Base-by-base conservation (phyloP, 2,888 invertebrate genomes). In the Nomada flava region DNA sequence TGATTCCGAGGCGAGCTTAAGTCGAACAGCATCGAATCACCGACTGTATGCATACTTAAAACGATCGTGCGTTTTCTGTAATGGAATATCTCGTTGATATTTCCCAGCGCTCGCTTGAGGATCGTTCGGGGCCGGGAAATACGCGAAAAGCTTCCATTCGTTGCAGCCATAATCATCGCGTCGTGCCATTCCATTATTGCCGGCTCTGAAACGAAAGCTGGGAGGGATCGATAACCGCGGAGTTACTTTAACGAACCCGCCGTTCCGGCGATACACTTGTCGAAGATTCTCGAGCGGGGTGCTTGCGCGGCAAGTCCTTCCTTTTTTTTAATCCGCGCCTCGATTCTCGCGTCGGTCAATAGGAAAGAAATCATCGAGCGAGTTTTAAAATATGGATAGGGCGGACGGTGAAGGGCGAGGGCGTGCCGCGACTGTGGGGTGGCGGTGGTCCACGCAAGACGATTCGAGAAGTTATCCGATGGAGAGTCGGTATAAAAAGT, bases 391-490 rank as follows among this genome's bases (percentile, higher is more conserved):
- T 57, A 71, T 63, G 71, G 52, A 76, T n/a, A 2, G 10, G 2
- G 5, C 4, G 29, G n/a, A 26, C 10, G 42, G n/a, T 20, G 55
- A 9, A n/a, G 53, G 20, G 42, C 36, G 42, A 13, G 15, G 29
- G 20, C 18, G 23, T 15, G 26, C 53, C 53, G 20, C n/a, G 53
- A 11, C 20, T 36, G 2, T 23, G 36, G 36, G 18, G 20, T 5
- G 67, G 15, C 57, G 57, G 23, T 57, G 57, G 64, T 55, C 64
- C 55, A 68, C 52, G n/a, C 69, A 59, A 53, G 29, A 60, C 86
- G 74, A 74, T 68, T 77, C 42, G 76, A 57, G 59, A 79, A 80
- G 69, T 86, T 74, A 73, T 76, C 70, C 64, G 74, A 55, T 36
- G 53, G 78, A 29, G 57, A 26, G 47, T 47, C 60, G 81, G 62